A percentile compares a stretch with the other conserved stretches of the same genome.
Evolutionary conservation across 2,888 invertebrate species (phyloP).

Genomic region (Glaucopsyche alexis): DNA sequence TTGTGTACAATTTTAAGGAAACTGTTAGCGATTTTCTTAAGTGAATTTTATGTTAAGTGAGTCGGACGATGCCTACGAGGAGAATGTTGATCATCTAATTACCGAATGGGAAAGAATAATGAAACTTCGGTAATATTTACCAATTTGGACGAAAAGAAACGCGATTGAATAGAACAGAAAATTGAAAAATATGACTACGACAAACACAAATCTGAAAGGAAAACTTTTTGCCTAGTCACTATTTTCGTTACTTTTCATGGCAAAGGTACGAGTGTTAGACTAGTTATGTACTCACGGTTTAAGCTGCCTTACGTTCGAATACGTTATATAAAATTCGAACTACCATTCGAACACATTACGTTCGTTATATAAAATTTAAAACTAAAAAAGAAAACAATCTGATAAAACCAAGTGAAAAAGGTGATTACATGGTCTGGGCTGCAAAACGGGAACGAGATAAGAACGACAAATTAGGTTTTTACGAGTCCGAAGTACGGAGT

Average conservation of each 20-base stretch:
- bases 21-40: conserved; percentile 10
- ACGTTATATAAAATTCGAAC: not conserved
- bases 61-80: not conserved
- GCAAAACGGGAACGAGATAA: not conserved
- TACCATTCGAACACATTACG: no score
- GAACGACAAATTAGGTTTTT: not conserved
- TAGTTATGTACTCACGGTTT: no score
- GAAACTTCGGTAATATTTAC: not conserved
- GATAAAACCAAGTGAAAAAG: not conserved
- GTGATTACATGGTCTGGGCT: not conserved
- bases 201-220: not conserved
- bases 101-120: conserved; percentile 1
- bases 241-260: not conserved
- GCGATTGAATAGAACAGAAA: not conserved
- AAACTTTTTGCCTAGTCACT: not conserved
- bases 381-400: not conserved
- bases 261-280: no score
- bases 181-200: not conserved
- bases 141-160: not conserved
- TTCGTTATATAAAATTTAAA: not conserved
- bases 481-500: not conserved
- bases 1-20: not conserved
- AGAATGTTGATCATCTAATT: not conserved
- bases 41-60: conserved; percentile 24
- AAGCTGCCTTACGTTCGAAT: no score